Evolutionary conservation across 2,113 vertebrate species (phyloP).

Genomic region (Sarotherodon lohbergeri): DNA sequence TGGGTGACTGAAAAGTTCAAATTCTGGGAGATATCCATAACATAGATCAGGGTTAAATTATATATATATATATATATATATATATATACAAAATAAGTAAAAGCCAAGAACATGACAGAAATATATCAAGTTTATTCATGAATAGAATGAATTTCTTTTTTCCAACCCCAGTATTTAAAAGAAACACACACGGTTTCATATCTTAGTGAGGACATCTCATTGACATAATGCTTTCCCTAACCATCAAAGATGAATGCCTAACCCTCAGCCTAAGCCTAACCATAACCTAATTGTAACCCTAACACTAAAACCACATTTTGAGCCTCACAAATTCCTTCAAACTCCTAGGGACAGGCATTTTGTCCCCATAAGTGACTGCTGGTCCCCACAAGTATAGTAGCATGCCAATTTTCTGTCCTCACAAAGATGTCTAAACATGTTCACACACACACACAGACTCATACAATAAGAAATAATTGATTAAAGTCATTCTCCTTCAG

Average conservation of each 20-base stretch:
- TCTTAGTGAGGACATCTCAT: neutral
- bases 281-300: neutral
- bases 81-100: neutral
- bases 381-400: neutral
- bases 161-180: neutral
- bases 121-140: neutral
- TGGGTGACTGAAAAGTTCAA: neutral
- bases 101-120: neutral
- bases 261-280: neutral
- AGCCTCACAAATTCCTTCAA: neutral
- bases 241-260: neutral
- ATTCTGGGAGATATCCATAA: neutral
- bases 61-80: neutral
- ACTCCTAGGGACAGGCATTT: neutral
- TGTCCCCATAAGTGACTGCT: neutral
- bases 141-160: neutral
- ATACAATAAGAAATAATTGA: slow-evolving; percentile 15
- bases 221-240: neutral
- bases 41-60: neutral
- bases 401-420: neutral
- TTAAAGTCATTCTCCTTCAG: slow-evolving; percentile 31
- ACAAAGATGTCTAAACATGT: neutral
- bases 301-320: neutral
- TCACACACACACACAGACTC: neutral
- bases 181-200: neutral